These are phyloP conservation scores for Tholera decimalis DNA, from an alignment of 2,888 invertebrate species.

Conservation along the genomic window DNA sequence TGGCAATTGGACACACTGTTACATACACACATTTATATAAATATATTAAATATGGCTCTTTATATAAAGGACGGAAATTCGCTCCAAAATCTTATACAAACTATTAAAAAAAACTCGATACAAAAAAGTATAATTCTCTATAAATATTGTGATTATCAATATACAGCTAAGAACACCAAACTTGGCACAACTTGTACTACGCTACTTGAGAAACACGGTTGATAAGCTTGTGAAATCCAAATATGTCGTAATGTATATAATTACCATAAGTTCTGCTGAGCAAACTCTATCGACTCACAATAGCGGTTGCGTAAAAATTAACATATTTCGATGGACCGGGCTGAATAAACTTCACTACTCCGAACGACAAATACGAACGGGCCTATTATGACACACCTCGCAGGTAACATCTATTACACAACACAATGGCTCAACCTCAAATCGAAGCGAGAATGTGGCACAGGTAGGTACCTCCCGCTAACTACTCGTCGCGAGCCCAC, in stretches of 20 bases:
- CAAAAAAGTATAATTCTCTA: conserved; percentile 44
- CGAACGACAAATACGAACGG: conserved; percentile 54
- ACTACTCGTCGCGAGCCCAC: conserved; percentile 67
- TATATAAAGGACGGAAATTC: conserved; percentile 77
- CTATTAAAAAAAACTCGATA: conserved; percentile 54
- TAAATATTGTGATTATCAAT: conserved; percentile 60
- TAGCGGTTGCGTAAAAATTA: conserved; percentile 67
- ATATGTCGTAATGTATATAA: conserved; percentile 59
- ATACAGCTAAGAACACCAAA: conserved; percentile 50
- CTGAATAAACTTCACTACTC: conserved; percentile 54
- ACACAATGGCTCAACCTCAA: conserved; percentile 66
- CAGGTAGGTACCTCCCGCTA: conserved; percentile 66
- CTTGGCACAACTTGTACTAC: conserved; percentile 61
- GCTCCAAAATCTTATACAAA: conserved; percentile 65
- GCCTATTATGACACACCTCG: conserved; percentile 64
- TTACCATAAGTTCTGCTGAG: conserved; percentile 57
- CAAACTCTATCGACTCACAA: conserved; percentile 63
- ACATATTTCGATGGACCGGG: conserved; percentile 67
- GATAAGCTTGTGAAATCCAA: conserved; percentile 56
- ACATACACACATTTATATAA: conserved; percentile 66
- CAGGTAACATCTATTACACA: conserved; percentile 66
- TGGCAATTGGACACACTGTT: conserved; percentile 82
- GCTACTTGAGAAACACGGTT: conserved; percentile 45
- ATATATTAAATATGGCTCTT: conserved; percentile 75
- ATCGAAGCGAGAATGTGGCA: conserved; percentile 70